These are phyloP conservation scores for Pandemis heparana DNA, from an alignment of 2,888 invertebrate species.

Conservation along the genomic window DNA sequence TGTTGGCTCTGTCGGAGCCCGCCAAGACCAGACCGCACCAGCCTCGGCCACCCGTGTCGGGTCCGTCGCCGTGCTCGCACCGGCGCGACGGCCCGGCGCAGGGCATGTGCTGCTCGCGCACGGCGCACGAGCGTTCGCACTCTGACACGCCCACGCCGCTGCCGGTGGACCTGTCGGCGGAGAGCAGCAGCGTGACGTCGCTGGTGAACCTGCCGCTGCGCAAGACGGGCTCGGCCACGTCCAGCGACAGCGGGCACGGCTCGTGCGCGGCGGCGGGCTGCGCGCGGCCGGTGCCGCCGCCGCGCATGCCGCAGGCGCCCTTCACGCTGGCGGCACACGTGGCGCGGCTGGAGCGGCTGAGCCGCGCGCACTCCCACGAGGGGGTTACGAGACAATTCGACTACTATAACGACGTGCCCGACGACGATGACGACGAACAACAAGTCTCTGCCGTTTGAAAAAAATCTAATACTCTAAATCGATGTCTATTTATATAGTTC, in stretches of 20 bases:
- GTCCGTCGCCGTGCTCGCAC: slow-evolving; percentile 88
- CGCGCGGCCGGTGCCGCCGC: slow-evolving; percentile 89
- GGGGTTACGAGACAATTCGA: slow-evolving; percentile 92
- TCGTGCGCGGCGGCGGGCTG: slow-evolving; percentile 86
- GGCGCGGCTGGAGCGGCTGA: slow-evolving; percentile 92
- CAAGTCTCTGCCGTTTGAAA: slow-evolving; percentile 83
- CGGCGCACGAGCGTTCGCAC: slow-evolving; percentile 95
- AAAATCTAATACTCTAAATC: slow-evolving; percentile 70
- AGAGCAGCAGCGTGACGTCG: slow-evolving; percentile 98
- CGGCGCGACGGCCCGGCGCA: slow-evolving; percentile 86
- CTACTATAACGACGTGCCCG: slow-evolving; percentile 86
- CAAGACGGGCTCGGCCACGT: slow-evolving; percentile 96
- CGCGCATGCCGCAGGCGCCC: slow-evolving; percentile 90
- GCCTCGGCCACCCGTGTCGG: slow-evolving; percentile 88
- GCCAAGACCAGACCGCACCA: slow-evolving; percentile 95
- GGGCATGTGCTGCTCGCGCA: slow-evolving; percentile 79
- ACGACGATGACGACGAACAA: slow-evolving; percentile 83
- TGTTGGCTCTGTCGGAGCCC: slow-evolving; percentile 95
- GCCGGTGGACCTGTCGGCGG: slow-evolving; percentile 95
- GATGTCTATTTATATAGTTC: slow-evolving; percentile 80
- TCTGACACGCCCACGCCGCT: slow-evolving; percentile 94
- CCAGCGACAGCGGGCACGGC: slow-evolving; percentile 96
- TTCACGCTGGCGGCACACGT: slow-evolving; percentile 95
- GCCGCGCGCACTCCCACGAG: slow-evolving; percentile 94
- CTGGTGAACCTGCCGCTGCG: slow-evolving; percentile 95